Evolutionary conservation across 2,888 invertebrate species (phyloP), one percentile per base, ranked within the genome.

Genomic region (Eucera pruinosa): DNA sequence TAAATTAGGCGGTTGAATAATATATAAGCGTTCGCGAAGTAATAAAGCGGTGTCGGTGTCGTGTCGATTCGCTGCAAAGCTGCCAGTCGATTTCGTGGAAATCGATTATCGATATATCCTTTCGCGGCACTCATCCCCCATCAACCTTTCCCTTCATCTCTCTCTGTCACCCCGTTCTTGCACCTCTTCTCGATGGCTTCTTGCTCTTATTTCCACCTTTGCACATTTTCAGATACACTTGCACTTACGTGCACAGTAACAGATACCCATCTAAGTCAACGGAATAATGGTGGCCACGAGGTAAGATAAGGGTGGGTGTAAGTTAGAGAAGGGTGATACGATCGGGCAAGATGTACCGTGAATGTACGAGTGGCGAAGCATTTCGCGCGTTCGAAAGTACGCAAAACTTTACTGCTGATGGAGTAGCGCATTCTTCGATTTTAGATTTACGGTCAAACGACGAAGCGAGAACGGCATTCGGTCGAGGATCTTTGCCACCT

Each of bases 331-430:
- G 54, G 23, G 33, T 33, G 39, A 2, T 3, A 7, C 9, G 6
- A n/a, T 1, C 1, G 9, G 30, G 3, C 36, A 43, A 6, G 62
- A 47, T 30, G 66, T 23, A 23, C 18, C n/a, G 36, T 7, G 47
- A 20, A 30, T 39, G 58, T 39, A 58, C 23, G 61, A 33, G 41
- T 33, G 20, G 30, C 54, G 33, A 43, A 65, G 72, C 73, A 71
- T 79, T 69, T 68, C 78, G 67, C 58, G 52, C 45, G 45, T 43
- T 62, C 33, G 65, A 76, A 78, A 82, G 78, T 81, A 79, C 82
- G 81, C 82, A 76, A 84, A 87, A 86, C 82, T 89, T 88, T 80
- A 82, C 83, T 82, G 87, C 88, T 84, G 88, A 87, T 88, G 82
- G 86, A 86, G 82, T 75, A 72, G 83, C 72, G 78, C 84, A 85